Evolutionary conservation across 2,797 vertebrate genomes (phyloP), one percentile per base, ranked within the genome.

Genomic region (Arremon aurantiirostris): DNA sequence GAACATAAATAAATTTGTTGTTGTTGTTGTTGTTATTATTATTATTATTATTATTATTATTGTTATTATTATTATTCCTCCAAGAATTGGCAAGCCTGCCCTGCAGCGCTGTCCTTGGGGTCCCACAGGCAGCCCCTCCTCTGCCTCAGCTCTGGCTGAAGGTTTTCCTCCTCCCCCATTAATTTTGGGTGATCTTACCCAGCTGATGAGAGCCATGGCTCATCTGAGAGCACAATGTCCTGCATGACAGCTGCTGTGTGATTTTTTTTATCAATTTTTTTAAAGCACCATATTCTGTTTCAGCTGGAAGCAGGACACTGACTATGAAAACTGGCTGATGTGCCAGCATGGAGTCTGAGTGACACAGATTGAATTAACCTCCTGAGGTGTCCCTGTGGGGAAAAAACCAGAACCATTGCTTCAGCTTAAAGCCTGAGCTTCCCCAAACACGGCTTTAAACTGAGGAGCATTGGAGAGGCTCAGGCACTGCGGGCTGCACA

Each of bases 271-370:
- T 56, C n/a, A 5, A 0, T 44, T 21, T 17, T 60, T 27, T 27
- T 42, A 0, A 68, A 85, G 34, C 28, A 86, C 32, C 69, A 57
- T 86, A 42, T 73, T 89, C 80, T 77, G 59, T 80, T 94, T 94
- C 92, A 86, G 90, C 91, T 95, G 82, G 90, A 60, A 89, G 50
- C 64, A 83, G 69, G 75, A 69, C 42, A 44, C 68, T 39, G 57
- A 24, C 78, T 61, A 42, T 15, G 76, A 49, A 61, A 93, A 80
- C 66, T 49, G 79, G 63, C 93, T 61, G 88, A 72, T 71, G 53
- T 61, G 34, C 83, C 34, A 22, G 85, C 69, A 11, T 24, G 21
- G 60, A 69, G 13, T 20, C 76, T 18, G 39, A 89, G 64, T 30
- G 57, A 50, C 49, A 82, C 37, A 63, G 80, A 89, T 26, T 22